Percentiles rank a stretch among this genome's conserved stretches.
phyloP scores from a whole-genome alignment of 2,797 vertebrate species.

The Melanotaenia boesemani region DNA sequence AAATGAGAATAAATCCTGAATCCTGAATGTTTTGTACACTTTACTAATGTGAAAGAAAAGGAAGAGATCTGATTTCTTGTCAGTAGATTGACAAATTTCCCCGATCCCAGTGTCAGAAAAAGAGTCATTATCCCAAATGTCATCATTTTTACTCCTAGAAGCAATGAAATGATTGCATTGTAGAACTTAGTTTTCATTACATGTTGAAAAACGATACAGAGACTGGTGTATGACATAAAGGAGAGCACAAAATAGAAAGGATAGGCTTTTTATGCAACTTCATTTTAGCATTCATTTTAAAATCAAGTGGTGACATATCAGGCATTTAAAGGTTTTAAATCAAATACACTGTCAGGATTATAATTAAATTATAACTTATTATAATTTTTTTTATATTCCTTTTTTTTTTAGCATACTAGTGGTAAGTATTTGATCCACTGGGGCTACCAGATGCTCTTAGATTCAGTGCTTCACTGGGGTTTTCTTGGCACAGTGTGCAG shows the following conservation, averaged over 20 bases:
- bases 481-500: background rate
- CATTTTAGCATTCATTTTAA: background rate
- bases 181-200: background rate
- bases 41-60: background rate
- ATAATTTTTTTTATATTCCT: background rate
- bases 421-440: background rate
- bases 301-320: background rate
- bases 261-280: background rate
- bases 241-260: too few relatives aligned
- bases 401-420: background rate
- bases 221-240: background rate
- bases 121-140: constrained; percentile 1
- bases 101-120: background rate
- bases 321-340: too few relatives aligned
- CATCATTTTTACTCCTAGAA: constrained; percentile 1
- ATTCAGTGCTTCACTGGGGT: constrained; percentile 7
- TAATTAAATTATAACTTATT: too few relatives aligned
- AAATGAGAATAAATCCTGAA: constrained; percentile 5
- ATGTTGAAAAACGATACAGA: background rate
- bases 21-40: constrained; percentile 7
- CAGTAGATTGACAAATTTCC: background rate
- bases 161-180: background rate
- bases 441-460: background rate
- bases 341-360: background rate
- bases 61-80: constrained; percentile 3